Evolutionary conservation across 2,797 vertebrate genomes (phyloP).

Genomic region (Nyctalus aviator): DNA sequence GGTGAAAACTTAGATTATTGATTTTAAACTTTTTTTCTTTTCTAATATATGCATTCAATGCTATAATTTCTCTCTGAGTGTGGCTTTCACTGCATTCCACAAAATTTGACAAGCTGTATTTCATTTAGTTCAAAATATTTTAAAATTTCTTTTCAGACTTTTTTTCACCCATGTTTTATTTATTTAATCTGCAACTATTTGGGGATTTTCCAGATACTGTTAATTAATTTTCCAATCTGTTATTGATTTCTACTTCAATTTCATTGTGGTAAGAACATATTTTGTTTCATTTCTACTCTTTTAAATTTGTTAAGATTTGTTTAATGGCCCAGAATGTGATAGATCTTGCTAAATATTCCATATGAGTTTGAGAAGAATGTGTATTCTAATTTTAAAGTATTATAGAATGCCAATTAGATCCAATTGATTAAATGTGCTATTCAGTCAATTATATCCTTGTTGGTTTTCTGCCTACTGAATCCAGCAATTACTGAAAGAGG

Average conservation of each 20-base stretch:
- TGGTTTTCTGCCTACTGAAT: constrained; percentile 41
- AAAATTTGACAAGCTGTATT: constrained; percentile 35
- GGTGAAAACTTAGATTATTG: background rate
- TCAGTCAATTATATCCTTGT: constrained; percentile 1
- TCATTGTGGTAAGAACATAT: background rate
- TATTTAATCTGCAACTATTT: background rate
- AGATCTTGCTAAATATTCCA: background rate
- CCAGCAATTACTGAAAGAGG: constrained; percentile 10
- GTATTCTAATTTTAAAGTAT: background rate
- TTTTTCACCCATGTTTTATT: background rate
- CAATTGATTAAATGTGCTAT: constrained; percentile 37
- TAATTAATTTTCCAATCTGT: background rate
- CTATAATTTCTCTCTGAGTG: background rate
- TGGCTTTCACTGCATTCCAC: background rate
- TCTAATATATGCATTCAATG: background rate
- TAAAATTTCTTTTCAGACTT: constrained; percentile 13
- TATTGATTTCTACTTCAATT: constrained; percentile 49
- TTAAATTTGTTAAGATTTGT: constrained; percentile 37
- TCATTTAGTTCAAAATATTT: constrained; percentile 52
- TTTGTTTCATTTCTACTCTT: constrained; percentile 31
- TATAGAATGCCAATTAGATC: constrained; percentile 53
- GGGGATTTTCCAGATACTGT: background rate
- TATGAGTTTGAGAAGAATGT: constrained; percentile 26
- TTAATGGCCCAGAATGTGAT: background rate
- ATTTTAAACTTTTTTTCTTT: constrained; percentile 14